Percentiles rank a stretch among this genome's conserved stretches.
phyloP scores from a whole-genome alignment of 1,140 invertebrate genomes.

The Hydropsyche tenuis region DNA sequence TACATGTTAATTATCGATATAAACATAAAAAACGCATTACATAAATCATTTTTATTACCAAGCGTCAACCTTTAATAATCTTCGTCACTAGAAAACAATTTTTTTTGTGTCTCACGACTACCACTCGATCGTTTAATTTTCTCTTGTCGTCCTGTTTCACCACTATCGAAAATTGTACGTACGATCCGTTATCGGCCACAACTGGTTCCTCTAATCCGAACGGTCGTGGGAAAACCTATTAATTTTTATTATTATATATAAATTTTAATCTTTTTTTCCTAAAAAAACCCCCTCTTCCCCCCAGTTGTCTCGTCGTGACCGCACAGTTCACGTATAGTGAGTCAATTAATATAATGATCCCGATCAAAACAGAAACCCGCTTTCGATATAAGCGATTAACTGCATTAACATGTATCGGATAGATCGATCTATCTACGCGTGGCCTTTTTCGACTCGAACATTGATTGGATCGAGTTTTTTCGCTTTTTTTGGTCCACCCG shows the following conservation, averaged over 20 bases:
- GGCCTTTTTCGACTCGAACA: slow-evolving; percentile 35
- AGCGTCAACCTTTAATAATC: neutral
- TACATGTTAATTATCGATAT: neutral
- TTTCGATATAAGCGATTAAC: slow-evolving; percentile 43
- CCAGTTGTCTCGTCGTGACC: slow-evolving; percentile 27
- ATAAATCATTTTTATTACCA: neutral
- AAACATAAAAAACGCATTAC: neutral
- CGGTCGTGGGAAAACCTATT: slow-evolving; percentile 47
- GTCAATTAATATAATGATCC: slow-evolving; percentile 47
- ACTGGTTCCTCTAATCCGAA: slow-evolving; percentile 36
- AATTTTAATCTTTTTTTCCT: neutral
- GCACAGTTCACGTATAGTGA: slow-evolving; percentile 46
- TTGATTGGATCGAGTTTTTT: slow-evolving; percentile 43
- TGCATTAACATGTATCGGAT: slow-evolving; percentile 43
- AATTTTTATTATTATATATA: slow-evolving; percentile 31
- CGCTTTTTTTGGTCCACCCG: neutral
- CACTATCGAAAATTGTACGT: neutral
- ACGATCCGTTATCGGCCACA: slow-evolving; percentile 23
- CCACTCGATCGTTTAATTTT: slow-evolving; percentile 3
- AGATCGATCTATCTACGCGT: slow-evolving; percentile 37
- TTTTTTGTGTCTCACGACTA: too few species aligned
- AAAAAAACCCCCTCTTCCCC: neutral
- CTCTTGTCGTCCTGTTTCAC: slow-evolving; percentile 7
- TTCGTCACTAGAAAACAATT: neutral
- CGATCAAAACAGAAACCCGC: slow-evolving; percentile 48